Evolutionary conservation across 2,888 invertebrate genomes (phyloP).

Genomic region (Syrista parreyssii): DNA sequence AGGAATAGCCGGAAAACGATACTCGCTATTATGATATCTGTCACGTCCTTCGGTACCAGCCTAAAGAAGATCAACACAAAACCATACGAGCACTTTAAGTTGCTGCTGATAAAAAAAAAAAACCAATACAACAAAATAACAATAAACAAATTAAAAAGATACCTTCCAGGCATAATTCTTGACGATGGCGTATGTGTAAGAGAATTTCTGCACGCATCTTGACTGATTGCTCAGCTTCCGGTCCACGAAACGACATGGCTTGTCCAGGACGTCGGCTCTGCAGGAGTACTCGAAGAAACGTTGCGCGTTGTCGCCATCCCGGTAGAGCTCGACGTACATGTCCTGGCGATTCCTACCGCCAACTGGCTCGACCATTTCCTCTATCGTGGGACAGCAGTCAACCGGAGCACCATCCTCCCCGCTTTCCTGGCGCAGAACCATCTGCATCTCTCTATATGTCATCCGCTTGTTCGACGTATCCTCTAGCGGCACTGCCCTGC

Average conservation of each 20-base stretch:
- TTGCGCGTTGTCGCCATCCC: constrained; percentile 76
- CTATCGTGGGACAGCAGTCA: constrained; percentile 85
- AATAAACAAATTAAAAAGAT: constrained; percentile 13
- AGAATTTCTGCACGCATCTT: constrained; percentile 85
- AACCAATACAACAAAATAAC: background rate
- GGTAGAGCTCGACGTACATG: constrained; percentile 79
- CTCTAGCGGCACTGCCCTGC: constrained; percentile 55
- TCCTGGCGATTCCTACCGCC: constrained; percentile 82
- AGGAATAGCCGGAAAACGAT: constrained; percentile 67
- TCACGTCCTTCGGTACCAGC: constrained; percentile 36
- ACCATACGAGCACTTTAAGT: background rate
- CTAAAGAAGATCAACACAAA: background rate
- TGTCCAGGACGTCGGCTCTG: constrained; percentile 75
- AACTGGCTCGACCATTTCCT: constrained; percentile 81
- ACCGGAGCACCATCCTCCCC: constrained; percentile 68
- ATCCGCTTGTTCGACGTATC: constrained; percentile 69
- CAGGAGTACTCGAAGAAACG: constrained; percentile 86
- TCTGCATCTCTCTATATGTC: constrained; percentile 75
- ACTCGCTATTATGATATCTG: constrained; percentile 59
- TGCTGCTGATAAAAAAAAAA: background rate
- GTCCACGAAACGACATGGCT: constrained; percentile 82
- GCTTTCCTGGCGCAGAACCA: constrained; percentile 71
- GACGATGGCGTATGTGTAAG: constrained; percentile 86
- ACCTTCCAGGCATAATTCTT: constrained; percentile 70
- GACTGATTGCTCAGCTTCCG: constrained; percentile 76